A percentile compares a stretch with the other conserved stretches of the same genome.
Evolutionary conservation across 2,113 vertebrate genomes (phyloP).

Genomic region (Brachypteracias leptosomus): DNA sequence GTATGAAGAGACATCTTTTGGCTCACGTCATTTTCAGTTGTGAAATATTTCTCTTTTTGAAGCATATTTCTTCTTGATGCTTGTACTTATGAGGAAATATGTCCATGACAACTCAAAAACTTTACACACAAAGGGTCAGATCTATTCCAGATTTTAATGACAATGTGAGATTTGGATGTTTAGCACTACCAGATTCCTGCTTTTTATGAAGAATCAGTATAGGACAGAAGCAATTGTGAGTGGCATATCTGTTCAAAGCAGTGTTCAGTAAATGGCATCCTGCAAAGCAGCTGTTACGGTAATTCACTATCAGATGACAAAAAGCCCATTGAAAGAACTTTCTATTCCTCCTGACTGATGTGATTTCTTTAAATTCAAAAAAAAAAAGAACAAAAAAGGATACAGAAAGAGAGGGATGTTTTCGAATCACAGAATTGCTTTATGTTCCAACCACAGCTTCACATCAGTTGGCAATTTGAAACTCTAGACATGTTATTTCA

Average conservation of each 20-base stretch:
- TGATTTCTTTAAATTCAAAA: background rate
- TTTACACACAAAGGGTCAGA: background rate
- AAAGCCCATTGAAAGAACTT: background rate
- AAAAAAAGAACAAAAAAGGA: background rate
- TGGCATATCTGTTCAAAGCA: background rate
- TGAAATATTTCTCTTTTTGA: background rate
- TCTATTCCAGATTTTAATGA: background rate
- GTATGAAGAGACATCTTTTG: background rate
- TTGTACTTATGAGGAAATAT: background rate
- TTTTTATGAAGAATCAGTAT: background rate
- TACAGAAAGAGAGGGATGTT: background rate
- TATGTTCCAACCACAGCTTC: background rate
- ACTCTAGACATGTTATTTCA: slow-evolving; percentile 17
- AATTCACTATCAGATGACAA: background rate
- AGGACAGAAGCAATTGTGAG: background rate
- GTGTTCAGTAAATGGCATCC: background rate
- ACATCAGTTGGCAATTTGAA: background rate
- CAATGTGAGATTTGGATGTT: background rate
- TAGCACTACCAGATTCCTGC: background rate
- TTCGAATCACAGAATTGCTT: background rate
- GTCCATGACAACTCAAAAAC: background rate
- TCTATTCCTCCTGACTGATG: background rate
- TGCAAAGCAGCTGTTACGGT: background rate
- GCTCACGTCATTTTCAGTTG: background rate
- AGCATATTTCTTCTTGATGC: background rate